These are phyloP conservation scores for Solen grandis DNA, from an alignment of 1,140 invertebrate species.

Conservation along the genomic window DNA sequence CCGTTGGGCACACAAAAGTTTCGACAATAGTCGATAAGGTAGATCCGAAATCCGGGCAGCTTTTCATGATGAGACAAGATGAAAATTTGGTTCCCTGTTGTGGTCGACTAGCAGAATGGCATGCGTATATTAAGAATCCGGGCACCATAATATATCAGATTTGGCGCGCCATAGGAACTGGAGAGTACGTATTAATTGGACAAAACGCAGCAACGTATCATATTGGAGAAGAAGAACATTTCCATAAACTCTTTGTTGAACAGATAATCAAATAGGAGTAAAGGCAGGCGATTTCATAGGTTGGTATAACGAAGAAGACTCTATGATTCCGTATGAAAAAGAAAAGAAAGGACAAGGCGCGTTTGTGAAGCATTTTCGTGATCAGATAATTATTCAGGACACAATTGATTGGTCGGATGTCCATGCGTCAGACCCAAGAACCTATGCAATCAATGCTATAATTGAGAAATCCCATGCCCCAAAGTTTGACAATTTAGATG, in stretches of 20 bases:
- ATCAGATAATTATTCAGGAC: background rate
- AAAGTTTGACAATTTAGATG: constrained; percentile 24
- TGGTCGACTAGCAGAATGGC: constrained; percentile 28
- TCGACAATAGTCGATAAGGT: constrained; percentile 2
- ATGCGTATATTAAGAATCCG: constrained; percentile 35
- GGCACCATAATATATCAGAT: constrained; percentile 34
- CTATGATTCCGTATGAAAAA: constrained; percentile 40
- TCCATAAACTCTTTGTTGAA: constrained; percentile 6
- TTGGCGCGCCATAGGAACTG: constrained; percentile 33
- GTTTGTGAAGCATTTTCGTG: background rate
- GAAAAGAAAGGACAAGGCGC: background rate
- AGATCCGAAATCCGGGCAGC: constrained; percentile 27
- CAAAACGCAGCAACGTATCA: constrained; percentile 33
- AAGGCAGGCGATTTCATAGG: constrained; percentile 29
- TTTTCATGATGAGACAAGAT: background rate
- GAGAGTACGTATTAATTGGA: constrained; percentile 17
- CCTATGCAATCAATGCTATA: constrained; percentile 7
- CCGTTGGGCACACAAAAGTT: background rate
- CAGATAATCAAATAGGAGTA: constrained; percentile 23
- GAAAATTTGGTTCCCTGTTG: constrained; percentile 28
- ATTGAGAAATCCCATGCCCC: background rate
- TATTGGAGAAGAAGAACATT: constrained; percentile 25
- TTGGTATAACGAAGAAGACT: constrained; percentile 31
- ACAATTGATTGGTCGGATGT: constrained; percentile 1
- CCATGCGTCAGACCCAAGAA: constrained; percentile 8